Base-by-base conservation (phyloP, 2,888 invertebrate genomes). In the Carabus problematicus region DNA sequence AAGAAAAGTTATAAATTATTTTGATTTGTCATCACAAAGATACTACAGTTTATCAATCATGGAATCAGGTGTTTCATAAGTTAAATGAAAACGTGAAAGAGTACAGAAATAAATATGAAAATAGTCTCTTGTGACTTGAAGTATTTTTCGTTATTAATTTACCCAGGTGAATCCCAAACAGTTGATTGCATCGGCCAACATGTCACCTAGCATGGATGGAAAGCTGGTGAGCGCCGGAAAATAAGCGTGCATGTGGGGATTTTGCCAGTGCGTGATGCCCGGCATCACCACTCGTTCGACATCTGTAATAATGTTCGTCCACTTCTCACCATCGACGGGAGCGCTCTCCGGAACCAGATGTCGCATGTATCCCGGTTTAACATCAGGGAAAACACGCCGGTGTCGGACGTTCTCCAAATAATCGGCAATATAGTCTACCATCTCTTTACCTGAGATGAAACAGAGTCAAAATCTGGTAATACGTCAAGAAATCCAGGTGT, bases 381-480 rank as follows among this genome's bases (percentile, higher is more conserved):
- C 95, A 12, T 92, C 91, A 0, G 98, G 98, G 78, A 94, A 97
- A 0, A 99, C 98, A 12, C 94, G 88, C 1, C 93, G 87, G 11
- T 91, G 92, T 0, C 97, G 86, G 71, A 99, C 95, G 74, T 91
- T 93, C 81, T 94, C 92, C 79, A 98, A 82, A 81, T 99, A 99
- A 80, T 98, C 95, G 0, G 97, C 97, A 74, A 99, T 97, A 81
- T 95, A 99, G 83, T 99, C 98, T 70, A 99, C 94, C 91, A 98
- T 92, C 84, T 98, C 95, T 82, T 98, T 98, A 47, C 97, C 98
- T 94, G n/a, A 8, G 42, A 59, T 12, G n/a, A 55, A 8, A 55
- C 7, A 8, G 19, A 14, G 6, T 54, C 6, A 29, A 29, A 29
- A 29, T 29, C 29, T 29, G 6, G 29, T 29, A 6, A 29, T 29